A percentile compares a stretch with the other conserved stretches of the same genome.
Conservation (phyloP, 1,140 invertebrate genomes). For the Drosophila athabasca region DNA sequence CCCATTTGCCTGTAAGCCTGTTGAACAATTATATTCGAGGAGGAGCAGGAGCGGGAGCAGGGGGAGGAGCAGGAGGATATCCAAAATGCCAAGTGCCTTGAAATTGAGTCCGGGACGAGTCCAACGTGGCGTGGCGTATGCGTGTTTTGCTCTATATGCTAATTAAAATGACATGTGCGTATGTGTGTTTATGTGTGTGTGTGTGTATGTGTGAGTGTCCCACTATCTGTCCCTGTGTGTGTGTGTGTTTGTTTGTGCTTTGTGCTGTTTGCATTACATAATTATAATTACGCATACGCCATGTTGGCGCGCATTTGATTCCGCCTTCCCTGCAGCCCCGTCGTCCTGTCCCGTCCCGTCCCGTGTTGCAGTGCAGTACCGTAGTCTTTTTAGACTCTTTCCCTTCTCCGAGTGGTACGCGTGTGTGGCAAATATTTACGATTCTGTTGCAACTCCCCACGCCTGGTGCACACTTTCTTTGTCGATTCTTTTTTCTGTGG, state of each 20-base stretch:
- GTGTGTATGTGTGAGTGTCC: conserved; percentile 15
- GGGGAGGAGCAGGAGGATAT: conserved; percentile 37
- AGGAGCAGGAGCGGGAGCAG: no score
- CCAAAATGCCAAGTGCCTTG: conserved; percentile 78
- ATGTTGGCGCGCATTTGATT: conserved; percentile 68
- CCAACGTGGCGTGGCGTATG: conserved; percentile 75
- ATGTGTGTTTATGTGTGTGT: conserved; percentile 7
- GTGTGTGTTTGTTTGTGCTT: conserved; percentile 19
- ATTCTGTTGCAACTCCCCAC: conserved; percentile 19
- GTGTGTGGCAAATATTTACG: conserved; percentile 58
- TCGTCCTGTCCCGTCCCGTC: not conserved
- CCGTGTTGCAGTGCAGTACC: not conserved
- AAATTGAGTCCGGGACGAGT: conserved; percentile 66
- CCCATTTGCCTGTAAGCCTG: conserved; percentile 70
- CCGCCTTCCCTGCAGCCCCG: conserved; percentile 12
- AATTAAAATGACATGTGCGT: conserved; percentile 69
- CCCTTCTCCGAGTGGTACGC: conserved; percentile 2
- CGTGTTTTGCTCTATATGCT: conserved; percentile 75
- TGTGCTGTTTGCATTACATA: conserved; percentile 76
- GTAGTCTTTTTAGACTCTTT: conserved; percentile 6
- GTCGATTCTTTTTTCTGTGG: not conserved
- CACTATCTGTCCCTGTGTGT: conserved; percentile 20
- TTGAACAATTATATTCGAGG: conserved; percentile 74
- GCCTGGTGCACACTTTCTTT: conserved; percentile 2
- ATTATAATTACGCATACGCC: conserved; percentile 80